Percentiles rank a stretch among this genome's conserved stretches.
Evolutionary conservation across 2,113 vertebrate species (phyloP).

Genomic region (Bos taurus): ARS-UCD2.0 NC_037357.1:120358001-120358500

Average conservation of each 20-base stretch:
- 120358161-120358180: neutral
- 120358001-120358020: neutral
- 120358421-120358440: neutral
- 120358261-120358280: neutral
- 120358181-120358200: neutral
- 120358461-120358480: neutral
- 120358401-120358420: neutral
- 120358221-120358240: neutral
- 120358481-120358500: neutral
- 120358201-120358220: neutral
- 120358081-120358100: neutral
- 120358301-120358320: neutral
- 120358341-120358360: neutral
- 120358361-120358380: neutral
- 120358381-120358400: neutral
- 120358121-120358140: neutral
- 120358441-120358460: neutral
- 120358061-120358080: constrained; percentile 18
- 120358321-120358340: neutral
- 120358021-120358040: neutral
- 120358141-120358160: neutral
- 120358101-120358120: neutral
- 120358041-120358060: neutral
- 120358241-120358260: neutral
- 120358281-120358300: neutral